Evolutionary conservation across 92 coral and sea anemone genomes (phyloP).

Genomic region (Desmophyllum pertusum): DNA sequence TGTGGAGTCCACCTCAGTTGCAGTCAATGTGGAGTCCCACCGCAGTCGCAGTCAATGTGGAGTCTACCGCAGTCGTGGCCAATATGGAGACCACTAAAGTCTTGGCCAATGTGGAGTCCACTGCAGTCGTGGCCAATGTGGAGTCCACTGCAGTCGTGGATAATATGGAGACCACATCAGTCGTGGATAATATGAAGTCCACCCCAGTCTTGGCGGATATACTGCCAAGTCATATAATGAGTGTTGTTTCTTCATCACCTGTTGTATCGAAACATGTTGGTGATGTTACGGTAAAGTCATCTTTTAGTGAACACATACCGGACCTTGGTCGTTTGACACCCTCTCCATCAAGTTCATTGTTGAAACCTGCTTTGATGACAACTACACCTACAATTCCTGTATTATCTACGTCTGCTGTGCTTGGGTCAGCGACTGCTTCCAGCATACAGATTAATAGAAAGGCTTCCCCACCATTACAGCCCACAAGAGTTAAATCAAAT

Average conservation of each 20-base stretch:
- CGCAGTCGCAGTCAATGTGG: not conserved
- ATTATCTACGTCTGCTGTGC: not conserved
- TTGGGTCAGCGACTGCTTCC: not conserved
- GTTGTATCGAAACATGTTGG: not conserved
- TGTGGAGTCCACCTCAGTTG: conserved; percentile 5
- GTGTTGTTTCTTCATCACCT: not conserved
- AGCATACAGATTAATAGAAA: not conserved
- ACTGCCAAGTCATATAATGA: no score
- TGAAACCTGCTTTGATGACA: not conserved
- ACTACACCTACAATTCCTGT: not conserved
- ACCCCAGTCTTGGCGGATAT: not conserved
- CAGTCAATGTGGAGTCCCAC: not conserved
- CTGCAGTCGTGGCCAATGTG: not conserved
- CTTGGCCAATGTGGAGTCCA: not conserved
- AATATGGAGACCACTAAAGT: not conserved
- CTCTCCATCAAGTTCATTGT: not conserved
- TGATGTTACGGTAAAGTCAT: not conserved
- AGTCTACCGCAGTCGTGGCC: not conserved
- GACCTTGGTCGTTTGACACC: not conserved
- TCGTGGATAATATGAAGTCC: not conserved
- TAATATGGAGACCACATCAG: not conserved
- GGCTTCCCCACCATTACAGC: not conserved
- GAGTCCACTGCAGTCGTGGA: not conserved
- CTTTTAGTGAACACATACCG: not conserved
- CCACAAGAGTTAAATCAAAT: not conserved